phyloP scores from a whole-genome alignment of 2,113 vertebrate species.

The Aspidoscelis tigris region DNA sequence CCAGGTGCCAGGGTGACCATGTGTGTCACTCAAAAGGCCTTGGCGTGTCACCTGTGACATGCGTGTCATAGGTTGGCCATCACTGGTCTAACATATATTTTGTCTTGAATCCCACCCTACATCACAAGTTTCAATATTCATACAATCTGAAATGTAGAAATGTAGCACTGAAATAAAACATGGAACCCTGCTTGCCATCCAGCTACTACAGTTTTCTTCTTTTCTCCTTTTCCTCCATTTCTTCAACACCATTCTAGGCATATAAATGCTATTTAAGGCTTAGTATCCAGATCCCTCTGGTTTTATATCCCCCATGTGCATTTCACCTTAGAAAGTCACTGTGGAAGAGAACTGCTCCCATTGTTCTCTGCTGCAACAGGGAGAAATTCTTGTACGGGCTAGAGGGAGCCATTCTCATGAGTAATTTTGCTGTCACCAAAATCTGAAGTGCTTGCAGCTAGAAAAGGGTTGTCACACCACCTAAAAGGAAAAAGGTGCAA shows the following conservation, averaged over 20 bases:
- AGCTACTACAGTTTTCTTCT: background rate
- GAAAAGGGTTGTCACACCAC: background rate
- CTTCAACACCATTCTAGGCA: rapidly evolving
- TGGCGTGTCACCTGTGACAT: too few species aligned
- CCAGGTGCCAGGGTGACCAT: too few species aligned
- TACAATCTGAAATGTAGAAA: background rate
- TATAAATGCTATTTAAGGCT: background rate
- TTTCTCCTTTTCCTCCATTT: background rate
- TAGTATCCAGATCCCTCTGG: background rate
- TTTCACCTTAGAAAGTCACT: background rate
- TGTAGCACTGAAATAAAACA: background rate
- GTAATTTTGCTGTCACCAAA: rapidly evolving
- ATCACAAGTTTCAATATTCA: background rate
- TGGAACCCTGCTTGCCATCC: rapidly evolving
- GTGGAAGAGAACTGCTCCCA: background rate
- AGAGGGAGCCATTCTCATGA: conserved; percentile 19
- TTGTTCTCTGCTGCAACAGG: background rate
- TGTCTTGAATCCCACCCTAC: background rate
- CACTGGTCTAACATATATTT: too few species aligned
- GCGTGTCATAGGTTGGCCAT: too few species aligned
- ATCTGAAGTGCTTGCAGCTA: background rate
- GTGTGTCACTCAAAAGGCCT: too few species aligned
- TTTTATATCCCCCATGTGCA: background rate
- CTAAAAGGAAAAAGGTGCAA: too few species aligned
- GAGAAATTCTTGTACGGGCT: background rate